Conservation (phyloP, 2,797 vertebrate genomes). For the Nannoperca australis region DNA sequence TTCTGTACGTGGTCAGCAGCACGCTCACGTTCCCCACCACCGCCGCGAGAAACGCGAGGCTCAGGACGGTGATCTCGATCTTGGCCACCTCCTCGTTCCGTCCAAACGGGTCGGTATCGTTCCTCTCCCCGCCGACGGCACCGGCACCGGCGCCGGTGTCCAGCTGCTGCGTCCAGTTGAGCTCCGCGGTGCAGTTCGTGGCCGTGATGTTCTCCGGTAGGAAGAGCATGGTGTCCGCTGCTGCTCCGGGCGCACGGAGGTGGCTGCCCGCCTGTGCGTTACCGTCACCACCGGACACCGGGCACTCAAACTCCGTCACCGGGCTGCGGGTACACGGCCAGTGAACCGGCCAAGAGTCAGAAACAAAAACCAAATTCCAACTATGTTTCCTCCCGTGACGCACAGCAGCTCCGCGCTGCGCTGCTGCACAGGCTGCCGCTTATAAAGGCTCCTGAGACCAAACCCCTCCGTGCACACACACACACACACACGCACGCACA, state of each 20-base stretch:
- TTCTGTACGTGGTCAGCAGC: slow-evolving; percentile 85
- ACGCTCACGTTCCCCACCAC: slow-evolving; percentile 88
- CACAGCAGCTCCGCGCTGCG: not conserved
- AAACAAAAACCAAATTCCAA: not conserved
- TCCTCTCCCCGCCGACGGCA: slow-evolving; percentile 49
- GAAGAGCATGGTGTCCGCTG: slow-evolving; percentile 47
- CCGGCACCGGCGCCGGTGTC: slow-evolving; percentile 20
- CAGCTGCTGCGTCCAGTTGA: slow-evolving; percentile 21
- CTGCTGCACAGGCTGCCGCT: slow-evolving; percentile 30
- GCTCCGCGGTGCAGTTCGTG: slow-evolving; percentile 44
- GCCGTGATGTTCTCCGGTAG: slow-evolving; percentile 48
- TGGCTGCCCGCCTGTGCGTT: slow-evolving; percentile 45
- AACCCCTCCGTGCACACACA: slow-evolving; percentile 2
- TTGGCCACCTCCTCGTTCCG: slow-evolving; percentile 91
- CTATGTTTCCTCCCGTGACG: not conserved
- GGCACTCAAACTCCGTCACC: not conserved
- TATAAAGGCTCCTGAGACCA: slow-evolving; percentile 56
- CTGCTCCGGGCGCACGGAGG: slow-evolving; percentile 32
- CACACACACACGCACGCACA: too few species aligned
- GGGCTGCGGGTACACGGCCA: not conserved
- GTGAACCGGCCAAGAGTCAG: fast-evolving
- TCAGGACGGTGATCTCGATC: slow-evolving; percentile 90
- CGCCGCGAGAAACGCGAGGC: slow-evolving; percentile 86
- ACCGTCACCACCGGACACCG: slow-evolving; percentile 7
- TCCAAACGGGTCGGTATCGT: slow-evolving; percentile 78